Base-by-base conservation (phyloP, 1,140 invertebrate species). In the Cydia strobilella region DNA sequence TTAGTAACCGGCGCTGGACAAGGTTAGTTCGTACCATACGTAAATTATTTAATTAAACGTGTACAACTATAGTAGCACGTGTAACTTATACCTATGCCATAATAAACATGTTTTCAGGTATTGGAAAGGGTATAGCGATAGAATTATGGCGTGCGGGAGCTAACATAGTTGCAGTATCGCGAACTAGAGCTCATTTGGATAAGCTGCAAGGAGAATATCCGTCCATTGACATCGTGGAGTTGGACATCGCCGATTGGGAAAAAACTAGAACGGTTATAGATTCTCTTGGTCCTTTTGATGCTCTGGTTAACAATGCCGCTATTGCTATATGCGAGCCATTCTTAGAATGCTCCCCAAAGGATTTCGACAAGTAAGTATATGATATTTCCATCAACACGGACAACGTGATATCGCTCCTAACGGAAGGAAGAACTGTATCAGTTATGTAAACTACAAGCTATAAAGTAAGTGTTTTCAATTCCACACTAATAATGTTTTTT, bases 1-100 rank as follows among this genome's bases (percentile, higher is more conserved):
- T 93, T 97, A n/a, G 96, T 98, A 0, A 98, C 97, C 7, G 97
- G 97, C 62, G 96, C 96, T 25, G 96, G 97, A 31, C 95, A 95
- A 94, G 96, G 96, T 97, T 81, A 85, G 81, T 82, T 39, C 23
- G 65, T 74, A 77, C 42, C n/a, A 18, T 76, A 75, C n/a, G 75
- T 72, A 13, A 77, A 65, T 75, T 72, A 79, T 12, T 78, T 77
- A 71, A 66, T 66, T 2, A 72, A 45, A 72, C n/a, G 13, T 48
- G 45, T 48, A 48, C 45, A 48, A 39, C 51, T 54, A 3, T 25
- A 74, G n/a, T 18, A 76, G 75, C 63, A 25, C 48, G n/a, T 72
- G 59, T 27, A 20, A 45, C 76, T 74, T 66, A 71, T 77, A 66
- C 71, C 13, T 25, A 59, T 20, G 31, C 59, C 42, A 20, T 54